Evolutionary conservation across 2,113 vertebrate species (phyloP), one percentile per base, ranked within the genome.

Genomic region (Tachycineta bicolor): DNA sequence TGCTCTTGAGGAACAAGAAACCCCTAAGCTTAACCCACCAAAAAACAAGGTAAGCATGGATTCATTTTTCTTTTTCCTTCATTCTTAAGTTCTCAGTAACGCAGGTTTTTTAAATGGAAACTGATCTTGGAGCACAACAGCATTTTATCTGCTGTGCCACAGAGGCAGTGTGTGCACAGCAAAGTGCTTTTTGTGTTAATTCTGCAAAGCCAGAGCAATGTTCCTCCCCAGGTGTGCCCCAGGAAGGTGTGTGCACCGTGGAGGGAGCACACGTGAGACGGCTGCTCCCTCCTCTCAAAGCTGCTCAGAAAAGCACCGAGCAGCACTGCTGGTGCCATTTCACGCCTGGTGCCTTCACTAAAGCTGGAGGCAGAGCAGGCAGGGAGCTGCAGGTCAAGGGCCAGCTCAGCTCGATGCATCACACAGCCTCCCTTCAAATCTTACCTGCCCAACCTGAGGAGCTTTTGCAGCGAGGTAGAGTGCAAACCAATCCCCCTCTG

Each of bases 231-330:
- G 83, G 71, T 43, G 24, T 0, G 1, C 46, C 50, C 1, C 4
- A 6, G n/a, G 28, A 56, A 73, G 88, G 82, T 44, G 64, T 7
- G 44, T 43, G 5, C 47, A 5, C 31, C 46, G 0, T 0, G 0
- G 8, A 19, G 67, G 39, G 53, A 8, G 58, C 49, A 3, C 67
- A 0, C 60, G 33, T 6, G 73, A 7, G 39, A 10, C 0, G 0
- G 37, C 55, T 14, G 6, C 59, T 88, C 80, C 90, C 81, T 77
- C 73, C 11, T 1, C 68, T 19, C 71, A 39, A 63, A 80, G 62
- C 85, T 73, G 90, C 70, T 80, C 44, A 53, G 88, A 39, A 82
- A 91, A 58, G 52, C 31, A 2, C 3, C 11, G 15, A 10, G 71
- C 79, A 26, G 62, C 71, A 0, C 60, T 3, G 5, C 71, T 86